These are phyloP conservation scores for Oceanites oceanicus DNA, from an alignment of 2,113 vertebrate species.

Conservation along the genomic window DNA sequence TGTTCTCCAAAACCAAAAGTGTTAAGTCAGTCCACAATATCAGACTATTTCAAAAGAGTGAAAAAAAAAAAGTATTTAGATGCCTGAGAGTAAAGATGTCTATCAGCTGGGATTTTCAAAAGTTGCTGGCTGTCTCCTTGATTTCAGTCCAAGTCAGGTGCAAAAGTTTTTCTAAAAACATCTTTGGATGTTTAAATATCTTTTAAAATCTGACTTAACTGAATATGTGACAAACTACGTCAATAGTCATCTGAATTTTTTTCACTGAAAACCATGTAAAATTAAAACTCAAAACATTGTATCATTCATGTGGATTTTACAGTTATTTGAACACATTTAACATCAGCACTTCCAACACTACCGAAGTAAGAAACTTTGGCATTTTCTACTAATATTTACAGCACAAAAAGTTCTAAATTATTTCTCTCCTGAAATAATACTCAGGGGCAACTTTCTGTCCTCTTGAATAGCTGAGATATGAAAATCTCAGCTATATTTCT, in stretches of 20 bases:
- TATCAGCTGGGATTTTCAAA: constrained; percentile 43
- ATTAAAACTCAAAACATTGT: not conserved
- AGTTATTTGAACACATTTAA: not conserved
- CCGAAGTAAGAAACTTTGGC: not conserved
- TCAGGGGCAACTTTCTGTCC: not conserved
- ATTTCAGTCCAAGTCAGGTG: constrained; percentile 52
- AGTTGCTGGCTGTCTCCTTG: constrained; percentile 9
- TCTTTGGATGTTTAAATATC: not conserved
- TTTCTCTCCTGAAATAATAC: not conserved
- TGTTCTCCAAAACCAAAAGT: not conserved
- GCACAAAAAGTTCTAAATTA: not conserved
- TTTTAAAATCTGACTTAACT: not conserved
- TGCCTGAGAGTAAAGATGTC: constrained; percentile 40
- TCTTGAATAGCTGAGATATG: not conserved
- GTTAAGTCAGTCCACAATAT: not conserved
- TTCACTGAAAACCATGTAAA: not conserved
- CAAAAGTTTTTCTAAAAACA: not conserved
- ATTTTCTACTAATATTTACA: not conserved
- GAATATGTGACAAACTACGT: not conserved
- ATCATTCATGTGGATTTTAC: not conserved
- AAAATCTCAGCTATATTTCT: not conserved
- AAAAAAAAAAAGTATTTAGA: not conserved
- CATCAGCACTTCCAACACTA: not conserved
- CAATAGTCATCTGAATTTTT: not conserved
- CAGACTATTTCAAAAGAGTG: constrained; percentile 11